These are phyloP conservation scores for Oreohelix idahoensis DNA, from an alignment of 1,140 invertebrate species.

Conservation along the genomic window DNA sequence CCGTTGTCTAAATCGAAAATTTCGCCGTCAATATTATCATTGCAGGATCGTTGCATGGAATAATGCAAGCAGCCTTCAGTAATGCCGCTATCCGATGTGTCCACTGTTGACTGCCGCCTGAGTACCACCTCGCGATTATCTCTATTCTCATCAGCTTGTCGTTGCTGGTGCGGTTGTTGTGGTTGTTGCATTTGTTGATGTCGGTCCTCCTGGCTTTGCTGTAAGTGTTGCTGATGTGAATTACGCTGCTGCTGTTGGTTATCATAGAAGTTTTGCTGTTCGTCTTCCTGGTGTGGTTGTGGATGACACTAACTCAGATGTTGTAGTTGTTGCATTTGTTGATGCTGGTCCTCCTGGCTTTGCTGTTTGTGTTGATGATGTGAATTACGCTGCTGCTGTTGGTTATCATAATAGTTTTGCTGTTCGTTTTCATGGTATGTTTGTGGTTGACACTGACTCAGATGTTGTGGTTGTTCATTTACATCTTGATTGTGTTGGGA, in stretches of 20 bases:
- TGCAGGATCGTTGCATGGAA: not conserved
- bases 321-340: no score
- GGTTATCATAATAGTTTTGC: not conserved
- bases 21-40: not conserved
- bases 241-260: not conserved
- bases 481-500: no score
- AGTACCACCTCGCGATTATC: not conserved
- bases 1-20: no score
- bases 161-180: not conserved
- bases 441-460: not conserved
- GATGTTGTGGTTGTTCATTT: no score
- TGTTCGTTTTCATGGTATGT: not conserved
- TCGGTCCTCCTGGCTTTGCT: not conserved
- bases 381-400: not conserved
- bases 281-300: not conserved
- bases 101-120: slow-evolving; percentile 52
- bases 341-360: no score
- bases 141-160: not conserved
- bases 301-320: not conserved
- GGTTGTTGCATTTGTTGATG: not conserved
- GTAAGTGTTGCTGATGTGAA: not conserved
- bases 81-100: slow-evolving; percentile 59
- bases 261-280: not conserved
- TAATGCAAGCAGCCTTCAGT: slow-evolving; percentile 43
- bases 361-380: not conserved